Base-by-base conservation (phyloP, 2,113 vertebrate genomes). In the Nothocercus nigrocapillus region DNA sequence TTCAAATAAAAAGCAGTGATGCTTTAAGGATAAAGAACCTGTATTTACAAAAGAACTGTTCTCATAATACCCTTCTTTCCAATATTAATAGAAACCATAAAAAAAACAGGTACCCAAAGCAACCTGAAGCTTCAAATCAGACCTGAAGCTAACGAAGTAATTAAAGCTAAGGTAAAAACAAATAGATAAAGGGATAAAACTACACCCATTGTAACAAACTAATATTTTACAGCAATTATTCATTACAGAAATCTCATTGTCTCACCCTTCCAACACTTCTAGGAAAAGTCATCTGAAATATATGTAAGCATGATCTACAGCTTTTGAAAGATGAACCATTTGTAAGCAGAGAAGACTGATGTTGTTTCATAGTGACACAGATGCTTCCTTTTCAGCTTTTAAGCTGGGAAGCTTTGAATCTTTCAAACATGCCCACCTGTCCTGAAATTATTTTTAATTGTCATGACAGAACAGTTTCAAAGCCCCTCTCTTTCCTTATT, bases 381-480 rank as follows among this genome's bases (percentile, higher is more conserved):
- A 85, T 17, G 49, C 67, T 77, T 76, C 67, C 49, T 44, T 40
- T 70, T 62, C 67, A 88, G 53, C 22, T 66, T 54, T 87, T 69
- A 6, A 91, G 94, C 9, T 73, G 36, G 79, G 82, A 82, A 59
- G 36, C 36, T 91, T 75, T 63, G 47, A 88, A 66, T 82, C 40
- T 88, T 94, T 91, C 75, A 79, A 93, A 79, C 8, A 82, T 24
- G n/a, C 15, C 72, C 72, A 91, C 85, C 75, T 94, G 79, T 76
- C 40, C 58, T 79, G 36, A 89, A 89, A 45, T 77, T 91, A 89
- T 91, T 92, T 87, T 82, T 77, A 10, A 59, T 4, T 36, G 27
- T 32, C 72, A 82, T 2, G 22, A 54, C 12, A 91, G 58, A 63
- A 49, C 14, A 30, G 14, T 30, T 10, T 70, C 62, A 78, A 87